Evolutionary conservation across 2,888 invertebrate genomes (phyloP).

Genomic region (Spilarctia lutea): DNA sequence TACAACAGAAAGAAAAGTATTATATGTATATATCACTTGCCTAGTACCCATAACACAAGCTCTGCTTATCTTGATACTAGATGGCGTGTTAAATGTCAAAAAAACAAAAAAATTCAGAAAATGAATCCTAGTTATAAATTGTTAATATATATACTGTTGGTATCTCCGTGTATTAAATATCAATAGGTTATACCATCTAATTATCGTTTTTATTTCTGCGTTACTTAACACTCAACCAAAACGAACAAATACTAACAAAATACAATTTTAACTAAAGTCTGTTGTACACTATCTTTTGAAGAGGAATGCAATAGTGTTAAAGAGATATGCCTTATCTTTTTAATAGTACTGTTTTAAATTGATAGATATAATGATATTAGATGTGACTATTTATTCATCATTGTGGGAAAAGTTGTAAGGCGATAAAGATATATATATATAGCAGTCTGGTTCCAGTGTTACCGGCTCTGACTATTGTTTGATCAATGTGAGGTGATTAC

Average conservation of each 20-base stretch:
- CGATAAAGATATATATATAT: background rate
- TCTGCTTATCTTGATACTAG: too few species aligned
- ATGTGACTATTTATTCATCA: background rate
- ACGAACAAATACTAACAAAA: slow-evolving; percentile 28
- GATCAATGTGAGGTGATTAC: too few species aligned
- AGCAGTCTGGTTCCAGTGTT: too few species aligned
- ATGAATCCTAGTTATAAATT: background rate
- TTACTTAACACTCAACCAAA: slow-evolving; percentile 45
- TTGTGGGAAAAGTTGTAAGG: background rate
- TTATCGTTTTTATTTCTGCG: slow-evolving; percentile 38
- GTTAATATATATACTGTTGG: slow-evolving; percentile 29
- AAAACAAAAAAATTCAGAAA: too few species aligned
- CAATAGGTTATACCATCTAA: slow-evolving; percentile 36
- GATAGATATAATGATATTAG: background rate
- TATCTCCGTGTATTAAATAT: slow-evolving; percentile 36
- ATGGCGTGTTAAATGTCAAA: too few species aligned
- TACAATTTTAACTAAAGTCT: slow-evolving; percentile 28
- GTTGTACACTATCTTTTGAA: slow-evolving; percentile 41
- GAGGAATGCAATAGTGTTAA: slow-evolving; percentile 26
- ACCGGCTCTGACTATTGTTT: too few species aligned
- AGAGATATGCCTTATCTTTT: background rate
- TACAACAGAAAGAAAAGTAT: too few species aligned
- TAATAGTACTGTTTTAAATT: background rate
- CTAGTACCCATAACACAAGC: too few species aligned
- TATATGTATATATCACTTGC: too few species aligned